phyloP scores from a whole-genome alignment of 2,888 invertebrate species.

The Volucella zonaria region DNA sequence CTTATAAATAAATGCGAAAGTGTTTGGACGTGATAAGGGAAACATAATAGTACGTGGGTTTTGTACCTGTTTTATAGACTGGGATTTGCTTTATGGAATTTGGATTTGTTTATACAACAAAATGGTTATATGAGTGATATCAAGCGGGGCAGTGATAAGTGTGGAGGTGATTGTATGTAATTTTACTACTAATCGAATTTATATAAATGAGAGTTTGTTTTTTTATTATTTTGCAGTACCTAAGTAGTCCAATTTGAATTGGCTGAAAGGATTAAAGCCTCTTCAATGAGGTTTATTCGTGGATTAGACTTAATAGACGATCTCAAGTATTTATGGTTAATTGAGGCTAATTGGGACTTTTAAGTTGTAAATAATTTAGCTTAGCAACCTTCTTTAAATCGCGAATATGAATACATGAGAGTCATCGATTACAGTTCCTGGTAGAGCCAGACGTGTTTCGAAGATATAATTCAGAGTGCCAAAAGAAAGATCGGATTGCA shows the following conservation, averaged over 20 bases:
- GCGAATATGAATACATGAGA: too few species aligned
- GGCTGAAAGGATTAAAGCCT: neutral
- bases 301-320: neutral
- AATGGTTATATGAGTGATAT: neutral
- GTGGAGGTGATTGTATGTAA: neutral
- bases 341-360: neutral
- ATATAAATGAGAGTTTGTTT: too few species aligned
- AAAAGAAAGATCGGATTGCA: too few species aligned
- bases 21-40: neutral
- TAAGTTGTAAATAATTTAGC: neutral
- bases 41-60: conserved; percentile 5
- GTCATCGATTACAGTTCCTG: too few species aligned
- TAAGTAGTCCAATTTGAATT: too few species aligned
- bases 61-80: neutral
- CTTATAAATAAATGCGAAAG: conserved; percentile 15
- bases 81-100: neutral
- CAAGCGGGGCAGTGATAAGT: neutral
- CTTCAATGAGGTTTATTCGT: neutral
- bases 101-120: conserved; percentile 4
- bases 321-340: neutral
- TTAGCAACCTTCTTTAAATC: too few species aligned
- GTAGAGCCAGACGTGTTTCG: too few species aligned
- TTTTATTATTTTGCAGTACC: too few species aligned
- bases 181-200: too few species aligned
- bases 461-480: too few species aligned